phyloP scores from a whole-genome alignment of 1,140 invertebrate genomes.

The Vollenhovia emeryi region DNA sequence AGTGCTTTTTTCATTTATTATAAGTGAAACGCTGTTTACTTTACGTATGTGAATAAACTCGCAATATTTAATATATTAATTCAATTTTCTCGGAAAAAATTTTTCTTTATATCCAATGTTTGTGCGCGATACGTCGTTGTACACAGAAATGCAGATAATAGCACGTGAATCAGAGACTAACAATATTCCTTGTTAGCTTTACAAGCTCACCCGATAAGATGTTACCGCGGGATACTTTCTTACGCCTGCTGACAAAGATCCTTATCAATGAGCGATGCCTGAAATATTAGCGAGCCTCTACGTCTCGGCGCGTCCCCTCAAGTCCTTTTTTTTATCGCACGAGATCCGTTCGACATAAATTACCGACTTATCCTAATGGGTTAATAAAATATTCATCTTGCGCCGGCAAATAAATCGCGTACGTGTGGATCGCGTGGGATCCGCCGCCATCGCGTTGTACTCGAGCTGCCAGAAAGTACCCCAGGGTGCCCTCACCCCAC shows the following conservation, averaged over 20 bases:
- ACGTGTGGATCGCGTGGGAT: constrained; percentile 16
- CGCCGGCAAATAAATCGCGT: constrained; percentile 60
- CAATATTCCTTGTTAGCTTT: neutral
- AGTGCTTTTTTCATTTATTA: neutral
- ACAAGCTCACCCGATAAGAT: neutral
- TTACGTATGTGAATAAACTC: neutral
- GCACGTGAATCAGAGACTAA: neutral
- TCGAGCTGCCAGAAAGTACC: constrained; percentile 36
- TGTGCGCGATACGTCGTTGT: neutral
- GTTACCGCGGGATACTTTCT: neutral
- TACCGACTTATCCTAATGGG: constrained; percentile 66
- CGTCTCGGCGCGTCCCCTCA: neutral
- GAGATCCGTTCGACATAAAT: constrained; percentile 61
- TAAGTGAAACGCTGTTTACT: neutral
- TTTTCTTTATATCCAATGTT: neutral
- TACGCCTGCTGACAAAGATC: neutral
- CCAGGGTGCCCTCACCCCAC: constrained; percentile 39
- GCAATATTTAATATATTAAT: neutral
- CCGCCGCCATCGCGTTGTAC: constrained; percentile 18
- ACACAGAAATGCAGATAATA: neutral
- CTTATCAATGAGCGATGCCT: neutral
- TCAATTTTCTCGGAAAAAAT: neutral
- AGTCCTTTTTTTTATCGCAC: constrained; percentile 48
- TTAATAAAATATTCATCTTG: constrained; percentile 72
- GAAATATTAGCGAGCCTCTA: constrained; percentile 11